Conservation (phyloP, 1,140 invertebrate genomes). For the Babylonia areolata region DNA sequence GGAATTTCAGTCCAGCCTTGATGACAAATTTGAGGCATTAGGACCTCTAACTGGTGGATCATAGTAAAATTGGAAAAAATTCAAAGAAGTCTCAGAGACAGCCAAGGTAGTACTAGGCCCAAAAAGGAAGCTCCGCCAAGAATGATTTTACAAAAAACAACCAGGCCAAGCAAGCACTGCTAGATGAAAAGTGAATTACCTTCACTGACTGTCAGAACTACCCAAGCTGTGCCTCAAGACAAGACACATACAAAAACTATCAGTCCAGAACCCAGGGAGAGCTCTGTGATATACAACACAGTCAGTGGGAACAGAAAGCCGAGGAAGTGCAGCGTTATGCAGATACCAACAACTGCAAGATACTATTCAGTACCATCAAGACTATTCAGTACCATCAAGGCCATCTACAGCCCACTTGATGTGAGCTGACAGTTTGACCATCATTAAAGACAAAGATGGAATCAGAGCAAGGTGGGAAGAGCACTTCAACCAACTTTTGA, state of each 20-base stretch:
- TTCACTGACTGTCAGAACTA: background rate
- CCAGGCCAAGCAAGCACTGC: background rate
- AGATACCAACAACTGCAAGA: background rate
- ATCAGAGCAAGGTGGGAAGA: background rate
- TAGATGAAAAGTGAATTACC: background rate
- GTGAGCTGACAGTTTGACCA: background rate
- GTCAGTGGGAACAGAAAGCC: background rate
- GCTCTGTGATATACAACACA: background rate
- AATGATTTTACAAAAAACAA: conserved; percentile 12
- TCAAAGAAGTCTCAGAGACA: background rate
- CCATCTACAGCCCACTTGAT: background rate
- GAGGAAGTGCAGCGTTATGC: no score
- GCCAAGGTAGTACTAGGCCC: background rate
- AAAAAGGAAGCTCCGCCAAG: background rate
- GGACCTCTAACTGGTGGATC: background rate
- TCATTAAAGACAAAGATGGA: no score
- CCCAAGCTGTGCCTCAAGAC: background rate
- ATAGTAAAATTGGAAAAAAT: background rate
- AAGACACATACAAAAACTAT: background rate
- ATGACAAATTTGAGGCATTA: background rate
- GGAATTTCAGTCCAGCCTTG: background rate
- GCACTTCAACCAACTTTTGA: no score
- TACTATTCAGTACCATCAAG: background rate
- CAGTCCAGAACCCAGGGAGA: background rate
- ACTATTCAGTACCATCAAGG: background rate